A percentile compares a stretch with the other conserved stretches of the same genome.
Conservation (phyloP, 1,140 invertebrate genomes). For the Metaphire vulgaris region DNA sequence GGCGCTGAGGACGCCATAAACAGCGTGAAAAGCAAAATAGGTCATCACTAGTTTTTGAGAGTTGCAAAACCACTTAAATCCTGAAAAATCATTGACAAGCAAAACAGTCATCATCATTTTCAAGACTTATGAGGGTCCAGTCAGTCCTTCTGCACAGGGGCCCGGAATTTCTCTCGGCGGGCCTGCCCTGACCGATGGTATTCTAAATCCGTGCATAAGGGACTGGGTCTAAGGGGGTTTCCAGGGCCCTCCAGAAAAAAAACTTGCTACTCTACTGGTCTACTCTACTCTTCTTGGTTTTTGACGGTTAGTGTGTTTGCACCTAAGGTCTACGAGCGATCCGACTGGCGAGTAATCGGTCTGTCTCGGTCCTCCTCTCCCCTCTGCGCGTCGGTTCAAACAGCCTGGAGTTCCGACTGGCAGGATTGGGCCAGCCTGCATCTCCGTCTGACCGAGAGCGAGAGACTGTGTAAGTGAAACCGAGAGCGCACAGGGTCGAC, state of each 20-base stretch:
- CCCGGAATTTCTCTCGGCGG: too few relatives aligned
- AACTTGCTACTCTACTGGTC: not conserved
- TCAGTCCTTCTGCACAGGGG: too few relatives aligned
- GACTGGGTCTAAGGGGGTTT: not conserved
- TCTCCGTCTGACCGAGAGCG: constrained; percentile 81
- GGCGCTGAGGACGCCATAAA: too few relatives aligned
- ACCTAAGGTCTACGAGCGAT: constrained; percentile 66
- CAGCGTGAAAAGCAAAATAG: too few relatives aligned
- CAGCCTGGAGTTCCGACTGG: constrained; percentile 76
- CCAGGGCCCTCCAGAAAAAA: not conserved
- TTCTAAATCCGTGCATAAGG: not conserved
- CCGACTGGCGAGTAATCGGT: constrained; percentile 79
- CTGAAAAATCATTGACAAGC: not conserved
- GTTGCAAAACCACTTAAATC: too few relatives aligned
- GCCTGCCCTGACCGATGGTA: too few relatives aligned
- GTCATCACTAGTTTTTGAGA: too few relatives aligned
- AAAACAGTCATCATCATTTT: not conserved
- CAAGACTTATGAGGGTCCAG: not conserved
- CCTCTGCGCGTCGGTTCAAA: constrained; percentile 81
- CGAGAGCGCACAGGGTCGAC: too few relatives aligned
- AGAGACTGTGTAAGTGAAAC: constrained; percentile 57
- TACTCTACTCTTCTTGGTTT: not conserved
- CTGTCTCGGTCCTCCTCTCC: constrained; percentile 86
- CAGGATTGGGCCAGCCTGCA: constrained; percentile 83
- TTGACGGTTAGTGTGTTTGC: not conserved